phyloP scores from a whole-genome alignment of 1,140 invertebrate species.

The Pogonomyrmex barbatus region DNA sequence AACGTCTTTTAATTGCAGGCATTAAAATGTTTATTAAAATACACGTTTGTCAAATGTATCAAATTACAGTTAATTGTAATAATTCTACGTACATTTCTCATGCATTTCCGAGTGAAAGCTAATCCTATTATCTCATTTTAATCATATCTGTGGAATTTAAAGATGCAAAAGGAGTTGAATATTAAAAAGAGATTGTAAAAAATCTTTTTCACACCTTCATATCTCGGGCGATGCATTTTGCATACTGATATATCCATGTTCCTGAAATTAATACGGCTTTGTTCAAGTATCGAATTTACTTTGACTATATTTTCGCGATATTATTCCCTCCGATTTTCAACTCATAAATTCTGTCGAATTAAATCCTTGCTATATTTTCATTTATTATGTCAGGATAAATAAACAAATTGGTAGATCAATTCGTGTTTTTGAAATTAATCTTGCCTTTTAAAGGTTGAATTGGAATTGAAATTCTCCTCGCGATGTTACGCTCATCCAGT shows the following conservation, averaged over 20 bases:
- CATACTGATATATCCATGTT: conserved; percentile 37
- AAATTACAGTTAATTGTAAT: conserved; percentile 25
- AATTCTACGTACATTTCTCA: conserved; percentile 22
- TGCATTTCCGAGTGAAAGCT: neutral
- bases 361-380: neutral
- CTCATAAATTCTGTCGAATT: conserved; percentile 4
- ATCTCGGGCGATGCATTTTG: conserved; percentile 35
- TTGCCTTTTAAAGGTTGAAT: conserved; percentile 3
- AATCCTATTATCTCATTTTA: conserved; percentile 37
- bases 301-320: conserved; percentile 13
- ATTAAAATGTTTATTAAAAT: conserved; percentile 39
- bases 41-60: conserved; percentile 13
- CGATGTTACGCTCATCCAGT: neutral
- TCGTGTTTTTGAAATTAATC: conserved; percentile 8
- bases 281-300: conserved; percentile 40
- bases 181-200: conserved; percentile 29
- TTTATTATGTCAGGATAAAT: neutral
- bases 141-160: conserved; percentile 15
- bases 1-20: neutral
- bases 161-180: conserved; percentile 23
- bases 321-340: conserved; percentile 38
- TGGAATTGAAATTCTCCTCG: neutral
- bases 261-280: conserved; percentile 42
- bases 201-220: conserved; percentile 3
- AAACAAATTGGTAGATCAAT: neutral